phyloP scores from a whole-genome alignment of 2,888 invertebrate genomes.

The Tachina fera region DNA sequence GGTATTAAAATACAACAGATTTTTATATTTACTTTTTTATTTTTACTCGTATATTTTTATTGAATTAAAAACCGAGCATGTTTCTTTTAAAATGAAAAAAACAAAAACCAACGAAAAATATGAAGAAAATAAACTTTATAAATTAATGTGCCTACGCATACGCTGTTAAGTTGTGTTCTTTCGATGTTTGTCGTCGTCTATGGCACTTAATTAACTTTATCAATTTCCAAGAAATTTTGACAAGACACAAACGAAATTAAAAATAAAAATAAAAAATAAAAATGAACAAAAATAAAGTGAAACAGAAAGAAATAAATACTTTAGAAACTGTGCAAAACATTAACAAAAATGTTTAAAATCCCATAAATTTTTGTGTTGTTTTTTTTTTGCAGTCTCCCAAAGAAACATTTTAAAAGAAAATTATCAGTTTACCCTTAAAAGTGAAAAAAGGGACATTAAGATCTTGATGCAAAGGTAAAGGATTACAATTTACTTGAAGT shows the following conservation, averaged over 20 bases:
- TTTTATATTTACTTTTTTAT: background rate
- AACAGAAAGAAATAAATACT: background rate
- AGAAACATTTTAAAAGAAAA: background rate
- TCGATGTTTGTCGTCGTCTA: constrained; percentile 64
- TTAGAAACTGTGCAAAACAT: constrained; percentile 35
- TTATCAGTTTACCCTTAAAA: constrained; percentile 5
- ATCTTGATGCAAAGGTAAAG: background rate
- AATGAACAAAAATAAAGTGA: background rate
- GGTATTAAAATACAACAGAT: constrained; percentile 57
- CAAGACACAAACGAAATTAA: constrained; percentile 42
- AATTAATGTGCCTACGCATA: constrained; percentile 67
- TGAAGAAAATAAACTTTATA: constrained; percentile 45
- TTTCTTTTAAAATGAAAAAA: constrained; percentile 27
- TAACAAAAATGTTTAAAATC: constrained; percentile 66
- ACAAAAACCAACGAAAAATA: constrained; percentile 11
- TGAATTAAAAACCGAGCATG: constrained; percentile 16
- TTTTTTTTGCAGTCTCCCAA: constrained; percentile 5
- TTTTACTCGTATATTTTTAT: background rate
- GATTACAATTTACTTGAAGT: too few species aligned
- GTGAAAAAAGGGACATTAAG: background rate
- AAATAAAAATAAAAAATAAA: constrained; percentile 1
- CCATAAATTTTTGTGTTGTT: constrained; percentile 53
- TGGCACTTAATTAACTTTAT: constrained; percentile 72
- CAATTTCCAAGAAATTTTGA: constrained; percentile 71
- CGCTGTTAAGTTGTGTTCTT: background rate